These are phyloP conservation scores for Nomada goodeniana DNA, from an alignment of 2,888 invertebrate genomes.

Conservation along the genomic window DNA sequence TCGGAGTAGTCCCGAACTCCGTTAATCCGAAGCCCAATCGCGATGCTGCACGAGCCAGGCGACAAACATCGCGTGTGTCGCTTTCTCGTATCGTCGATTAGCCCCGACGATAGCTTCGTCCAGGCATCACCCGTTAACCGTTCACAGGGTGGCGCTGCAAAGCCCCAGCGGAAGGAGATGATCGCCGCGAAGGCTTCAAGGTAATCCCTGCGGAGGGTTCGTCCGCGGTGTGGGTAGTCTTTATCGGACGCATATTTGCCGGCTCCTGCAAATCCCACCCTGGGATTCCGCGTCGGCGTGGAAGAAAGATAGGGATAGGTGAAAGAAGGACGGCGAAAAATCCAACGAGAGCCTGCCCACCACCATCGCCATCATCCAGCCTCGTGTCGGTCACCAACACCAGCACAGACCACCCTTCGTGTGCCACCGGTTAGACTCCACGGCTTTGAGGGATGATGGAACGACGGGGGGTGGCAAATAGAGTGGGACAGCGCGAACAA, in stretches of 20 bases:
- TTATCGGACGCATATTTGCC: slow-evolving; percentile 75
- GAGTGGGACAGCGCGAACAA: slow-evolving; percentile 82
- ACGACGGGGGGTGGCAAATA: slow-evolving; percentile 78
- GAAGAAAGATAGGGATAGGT: slow-evolving; percentile 46
- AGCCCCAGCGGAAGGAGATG: slow-evolving; percentile 67
- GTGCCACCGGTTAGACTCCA: slow-evolving; percentile 72
- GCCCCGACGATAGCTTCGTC: slow-evolving; percentile 32
- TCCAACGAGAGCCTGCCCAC: slow-evolving; percentile 52
- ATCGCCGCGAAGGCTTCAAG: slow-evolving; percentile 63
- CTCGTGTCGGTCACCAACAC: slow-evolving; percentile 43
- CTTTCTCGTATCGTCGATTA: slow-evolving; percentile 38
- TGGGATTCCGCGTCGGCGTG: slow-evolving; percentile 61
- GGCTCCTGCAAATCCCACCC: slow-evolving; percentile 72
- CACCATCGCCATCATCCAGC: slow-evolving; percentile 9
- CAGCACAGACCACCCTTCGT: slow-evolving; percentile 47
- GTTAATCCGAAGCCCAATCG: slow-evolving; percentile 25
- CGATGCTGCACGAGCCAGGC: background rate
- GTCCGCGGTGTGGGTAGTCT: slow-evolving; percentile 66
- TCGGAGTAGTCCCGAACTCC: slow-evolving; percentile 12
- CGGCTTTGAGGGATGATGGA: slow-evolving; percentile 79
- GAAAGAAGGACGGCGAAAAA: slow-evolving; percentile 52
- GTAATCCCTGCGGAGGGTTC: slow-evolving; percentile 67
- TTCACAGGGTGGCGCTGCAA: slow-evolving; percentile 30
- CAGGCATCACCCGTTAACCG: slow-evolving; percentile 52
- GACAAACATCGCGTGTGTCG: slow-evolving; percentile 22